These are phyloP conservation scores for Drosophila buzzatii DNA, from an alignment of 2,888 invertebrate genomes.

Conservation along the genomic window DNA sequence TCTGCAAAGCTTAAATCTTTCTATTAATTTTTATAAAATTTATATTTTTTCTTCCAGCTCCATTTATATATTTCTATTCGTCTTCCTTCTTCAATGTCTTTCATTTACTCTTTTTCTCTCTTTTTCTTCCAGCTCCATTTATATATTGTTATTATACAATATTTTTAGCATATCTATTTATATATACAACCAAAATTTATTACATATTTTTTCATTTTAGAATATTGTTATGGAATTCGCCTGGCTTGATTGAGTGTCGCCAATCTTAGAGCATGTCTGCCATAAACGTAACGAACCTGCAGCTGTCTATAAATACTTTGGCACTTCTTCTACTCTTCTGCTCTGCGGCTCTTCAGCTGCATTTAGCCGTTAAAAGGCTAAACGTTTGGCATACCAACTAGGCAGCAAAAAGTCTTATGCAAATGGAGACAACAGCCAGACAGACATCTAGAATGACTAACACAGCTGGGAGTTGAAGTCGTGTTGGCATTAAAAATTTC, in stretches of 20 bases:
- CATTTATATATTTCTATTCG: neutral
- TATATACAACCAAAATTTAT: neutral
- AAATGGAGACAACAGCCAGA: slow-evolving; percentile 34
- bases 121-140: neutral
- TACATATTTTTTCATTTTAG: neutral
- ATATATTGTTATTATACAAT: neutral
- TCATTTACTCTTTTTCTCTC: too few species aligned
- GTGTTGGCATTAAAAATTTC: slow-evolving; percentile 56
- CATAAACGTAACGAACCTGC: slow-evolving; percentile 36
- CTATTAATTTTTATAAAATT: too few species aligned
- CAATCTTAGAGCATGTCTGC: slow-evolving; percentile 25
- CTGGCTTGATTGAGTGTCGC: slow-evolving; percentile 4
- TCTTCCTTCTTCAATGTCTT: too few species aligned
- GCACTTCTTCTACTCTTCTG: neutral
- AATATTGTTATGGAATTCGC: slow-evolving; percentile 1
- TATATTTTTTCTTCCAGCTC: neutral
- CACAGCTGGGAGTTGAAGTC: slow-evolving; percentile 15
- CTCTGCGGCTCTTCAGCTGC: slow-evolving; percentile 37
- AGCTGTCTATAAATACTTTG: slow-evolving; percentile 57
- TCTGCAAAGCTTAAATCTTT: neutral
- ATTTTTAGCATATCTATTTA: neutral
- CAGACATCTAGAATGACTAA: slow-evolving; percentile 38
- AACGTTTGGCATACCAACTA: slow-evolving; percentile 70
- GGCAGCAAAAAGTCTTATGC: slow-evolving; percentile 48
- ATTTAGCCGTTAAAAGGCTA: slow-evolving; percentile 71